A percentile compares a stretch with the other conserved stretches of the same genome.
Evolutionary conservation across 2,888 invertebrate genomes (phyloP).

Genomic region (Scaptomyza parva): DNA sequence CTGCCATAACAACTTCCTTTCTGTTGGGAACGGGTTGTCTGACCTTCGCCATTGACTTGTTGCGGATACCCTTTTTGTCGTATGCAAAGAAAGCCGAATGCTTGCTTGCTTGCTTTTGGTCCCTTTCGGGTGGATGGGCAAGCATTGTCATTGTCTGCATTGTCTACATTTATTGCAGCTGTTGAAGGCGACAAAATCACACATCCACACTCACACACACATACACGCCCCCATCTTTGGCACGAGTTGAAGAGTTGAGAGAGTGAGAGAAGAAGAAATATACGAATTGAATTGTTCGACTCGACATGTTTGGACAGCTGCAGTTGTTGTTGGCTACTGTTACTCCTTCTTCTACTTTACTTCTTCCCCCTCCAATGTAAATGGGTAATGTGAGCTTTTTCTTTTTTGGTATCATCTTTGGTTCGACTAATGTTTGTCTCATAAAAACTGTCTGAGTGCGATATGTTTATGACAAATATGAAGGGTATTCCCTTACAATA

Average conservation of each 20-base stretch:
- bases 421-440: slow-evolving; percentile 35
- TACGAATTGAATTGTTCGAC: slow-evolving; percentile 59
- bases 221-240: slow-evolving; percentile 9
- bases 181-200: slow-evolving; percentile 49
- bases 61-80: slow-evolving; percentile 40
- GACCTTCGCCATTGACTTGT: slow-evolving; percentile 61
- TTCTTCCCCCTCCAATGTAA: background rate
- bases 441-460: slow-evolving; percentile 54
- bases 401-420: slow-evolving; percentile 35
- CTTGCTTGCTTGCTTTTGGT: background rate
- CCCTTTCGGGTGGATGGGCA: slow-evolving; percentile 8
- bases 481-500: slow-evolving; percentile 38
- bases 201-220: slow-evolving; percentile 14
- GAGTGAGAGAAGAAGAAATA: background rate
- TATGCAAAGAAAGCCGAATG: slow-evolving; percentile 29
- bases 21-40: slow-evolving; percentile 57
- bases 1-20: slow-evolving; percentile 47
- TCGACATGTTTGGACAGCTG: slow-evolving; percentile 64
- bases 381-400: slow-evolving; percentile 50
- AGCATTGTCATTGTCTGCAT: slow-evolving; percentile 24
- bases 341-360: background rate
- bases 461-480: slow-evolving; percentile 45
- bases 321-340: slow-evolving; percentile 57
- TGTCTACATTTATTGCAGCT: slow-evolving; percentile 9
- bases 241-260: slow-evolving; percentile 42